phyloP scores from a whole-genome alignment of 2,797 vertebrate genomes.

The Buceros bicornis region DNA sequence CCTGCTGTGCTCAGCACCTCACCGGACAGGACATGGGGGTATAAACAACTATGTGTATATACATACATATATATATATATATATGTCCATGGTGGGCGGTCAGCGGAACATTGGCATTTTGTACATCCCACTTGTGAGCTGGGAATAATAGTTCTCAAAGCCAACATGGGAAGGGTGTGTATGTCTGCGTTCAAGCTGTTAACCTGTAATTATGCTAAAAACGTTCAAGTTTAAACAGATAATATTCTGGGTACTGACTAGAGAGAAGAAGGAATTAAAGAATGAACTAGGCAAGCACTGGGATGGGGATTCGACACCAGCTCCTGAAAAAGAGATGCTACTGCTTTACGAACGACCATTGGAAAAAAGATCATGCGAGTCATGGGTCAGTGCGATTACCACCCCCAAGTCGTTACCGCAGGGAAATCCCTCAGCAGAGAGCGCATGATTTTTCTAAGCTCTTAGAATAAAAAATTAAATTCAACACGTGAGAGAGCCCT shows the following conservation, averaged over 20 bases:
- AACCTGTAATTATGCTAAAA: constrained; percentile 22
- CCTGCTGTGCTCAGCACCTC: too few relatives aligned
- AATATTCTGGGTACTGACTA: neutral
- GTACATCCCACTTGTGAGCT: neutral
- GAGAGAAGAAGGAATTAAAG: neutral
- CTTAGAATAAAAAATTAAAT: constrained; percentile 27
- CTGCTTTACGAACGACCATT: neutral
- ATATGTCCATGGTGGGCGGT: fast-evolving
- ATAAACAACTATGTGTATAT: too few relatives aligned
- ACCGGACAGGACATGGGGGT: too few relatives aligned
- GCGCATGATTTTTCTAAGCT: neutral
- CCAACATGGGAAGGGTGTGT: neutral
- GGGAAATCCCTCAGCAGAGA: neutral
- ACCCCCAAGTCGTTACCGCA: neutral
- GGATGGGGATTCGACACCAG: neutral
- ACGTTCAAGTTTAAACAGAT: neutral
- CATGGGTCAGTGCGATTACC: neutral
- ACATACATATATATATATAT: too few relatives aligned
- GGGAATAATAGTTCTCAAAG: neutral
- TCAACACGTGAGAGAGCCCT: constrained; percentile 1
- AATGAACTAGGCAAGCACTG: neutral
- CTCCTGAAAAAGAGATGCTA: neutral
- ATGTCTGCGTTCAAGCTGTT: neutral
- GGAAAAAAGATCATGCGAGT: neutral
- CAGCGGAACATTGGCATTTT: neutral